Percentiles rank a stretch among this genome's conserved stretches.
These are phyloP conservation scores for Apocrypta bakeri DNA, from an alignment of 1,140 invertebrate species.

Conservation along the genomic window DNA sequence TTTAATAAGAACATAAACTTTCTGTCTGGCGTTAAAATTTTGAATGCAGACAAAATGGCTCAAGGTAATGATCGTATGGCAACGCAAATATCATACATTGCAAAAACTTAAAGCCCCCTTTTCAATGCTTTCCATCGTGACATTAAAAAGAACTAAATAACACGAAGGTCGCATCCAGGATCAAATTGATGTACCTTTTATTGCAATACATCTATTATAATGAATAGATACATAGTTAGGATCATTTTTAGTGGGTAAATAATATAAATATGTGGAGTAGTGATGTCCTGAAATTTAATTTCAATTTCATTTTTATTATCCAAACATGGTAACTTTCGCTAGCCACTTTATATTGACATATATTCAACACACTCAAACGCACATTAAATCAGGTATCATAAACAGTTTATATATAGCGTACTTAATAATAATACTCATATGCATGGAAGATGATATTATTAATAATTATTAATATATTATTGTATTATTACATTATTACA, in stretches of 20 bases:
- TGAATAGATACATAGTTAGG: background rate
- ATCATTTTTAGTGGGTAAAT: background rate
- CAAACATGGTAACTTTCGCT: slow-evolving; percentile 17
- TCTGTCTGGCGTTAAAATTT: background rate
- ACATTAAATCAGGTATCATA: background rate
- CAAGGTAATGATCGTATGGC: background rate
- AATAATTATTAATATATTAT: slow-evolving; percentile 4
- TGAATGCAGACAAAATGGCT: background rate
- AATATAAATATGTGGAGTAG: background rate
- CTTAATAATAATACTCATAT: slow-evolving; percentile 11
- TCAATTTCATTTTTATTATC: background rate
- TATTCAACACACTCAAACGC: background rate
- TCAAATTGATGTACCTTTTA: too few species aligned
- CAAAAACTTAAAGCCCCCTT: too few species aligned
- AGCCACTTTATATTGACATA: background rate
- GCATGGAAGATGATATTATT: background rate
- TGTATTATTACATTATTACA: too few species aligned
- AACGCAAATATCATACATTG: too few species aligned
- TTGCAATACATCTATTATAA: too few species aligned
- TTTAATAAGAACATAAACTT: background rate
- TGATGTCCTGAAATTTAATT: background rate
- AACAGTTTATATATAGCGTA: slow-evolving; percentile 7
- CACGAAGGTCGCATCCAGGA: too few species aligned
- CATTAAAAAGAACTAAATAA: too few species aligned
- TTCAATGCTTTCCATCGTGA: too few species aligned